phyloP scores from a whole-genome alignment of 1,140 invertebrate genomes.

The Cataglyphis hispanica region DNA sequence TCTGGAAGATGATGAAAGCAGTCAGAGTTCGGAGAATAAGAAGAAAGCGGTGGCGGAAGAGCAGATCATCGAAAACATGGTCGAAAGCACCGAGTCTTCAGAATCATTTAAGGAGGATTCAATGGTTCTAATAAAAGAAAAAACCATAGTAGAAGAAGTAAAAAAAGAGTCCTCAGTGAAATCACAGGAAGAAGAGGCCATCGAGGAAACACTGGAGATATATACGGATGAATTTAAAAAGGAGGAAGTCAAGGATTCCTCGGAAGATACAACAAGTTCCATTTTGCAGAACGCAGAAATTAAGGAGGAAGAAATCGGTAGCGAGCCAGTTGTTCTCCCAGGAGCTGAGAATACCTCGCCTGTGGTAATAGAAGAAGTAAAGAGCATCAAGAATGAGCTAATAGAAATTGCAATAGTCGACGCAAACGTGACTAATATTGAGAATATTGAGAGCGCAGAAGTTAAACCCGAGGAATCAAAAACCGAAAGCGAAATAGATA shows the following conservation, averaged over 20 bases:
- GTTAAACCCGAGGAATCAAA: constrained; percentile 52
- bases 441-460: constrained; percentile 62
- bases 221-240: constrained; percentile 67
- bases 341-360: constrained; percentile 31
- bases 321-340: constrained; percentile 31
- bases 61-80: constrained; percentile 65
- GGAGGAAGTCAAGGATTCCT: constrained; percentile 71
- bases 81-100: constrained; percentile 68
- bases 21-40: constrained; percentile 68
- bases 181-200: constrained; percentile 51
- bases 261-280: constrained; percentile 62
- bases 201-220: constrained; percentile 61
- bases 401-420: constrained; percentile 41
- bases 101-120: constrained; percentile 72
- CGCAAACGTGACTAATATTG: background rate
- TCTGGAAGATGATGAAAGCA: constrained; percentile 77
- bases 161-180: constrained; percentile 58
- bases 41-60: constrained; percentile 71
- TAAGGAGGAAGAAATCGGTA: constrained; percentile 67
- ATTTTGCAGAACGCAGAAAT: constrained; percentile 66
- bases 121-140: constrained; percentile 57
- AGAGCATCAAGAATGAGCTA: constrained; percentile 52
- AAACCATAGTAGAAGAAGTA: constrained; percentile 62
- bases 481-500: constrained; percentile 42
- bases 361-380: constrained; percentile 37